phyloP scores from a whole-genome alignment of 2,797 vertebrate genomes.

The Peromyscus melanophrys region DNA sequence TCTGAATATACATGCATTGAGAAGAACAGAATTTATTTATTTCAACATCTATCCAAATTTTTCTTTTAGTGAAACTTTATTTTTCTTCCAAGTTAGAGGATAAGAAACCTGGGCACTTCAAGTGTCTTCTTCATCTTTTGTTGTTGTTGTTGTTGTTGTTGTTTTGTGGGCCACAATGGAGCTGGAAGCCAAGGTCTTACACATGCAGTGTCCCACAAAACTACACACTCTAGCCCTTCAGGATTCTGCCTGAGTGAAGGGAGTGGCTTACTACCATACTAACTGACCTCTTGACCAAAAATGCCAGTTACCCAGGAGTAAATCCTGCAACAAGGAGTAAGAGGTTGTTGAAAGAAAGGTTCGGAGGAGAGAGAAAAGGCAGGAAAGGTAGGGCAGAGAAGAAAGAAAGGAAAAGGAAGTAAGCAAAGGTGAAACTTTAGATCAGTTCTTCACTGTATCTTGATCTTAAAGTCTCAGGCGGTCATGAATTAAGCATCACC shows the following conservation, averaged over 20 bases:
- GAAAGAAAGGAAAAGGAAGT: not conserved
- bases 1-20: constrained; percentile 53
- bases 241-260: not conserved
- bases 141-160: not conserved
- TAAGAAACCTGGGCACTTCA: not conserved
- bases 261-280: not conserved
- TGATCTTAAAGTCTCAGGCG: not conserved
- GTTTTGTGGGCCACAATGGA: too few species aligned
- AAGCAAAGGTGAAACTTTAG: not conserved
- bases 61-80: constrained; percentile 59
- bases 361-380: not conserved
- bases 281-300: not conserved
- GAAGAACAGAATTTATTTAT: constrained; percentile 56
- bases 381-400: not conserved
- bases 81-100: constrained; percentile 36
- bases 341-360: not conserved
- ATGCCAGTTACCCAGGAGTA: not conserved
- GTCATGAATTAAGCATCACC: not conserved
- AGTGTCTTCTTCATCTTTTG: not conserved
- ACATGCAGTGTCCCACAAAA: not conserved
- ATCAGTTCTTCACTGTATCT: not conserved
- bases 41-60: constrained; percentile 62
- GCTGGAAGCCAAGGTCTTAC: not conserved
- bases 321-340: not conserved
- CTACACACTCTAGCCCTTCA: not conserved